Percentiles rank a stretch among this genome's conserved stretches.
Conservation (phyloP, 2,797 vertebrate genomes). For the Adrianichthys oophorus region DNA sequence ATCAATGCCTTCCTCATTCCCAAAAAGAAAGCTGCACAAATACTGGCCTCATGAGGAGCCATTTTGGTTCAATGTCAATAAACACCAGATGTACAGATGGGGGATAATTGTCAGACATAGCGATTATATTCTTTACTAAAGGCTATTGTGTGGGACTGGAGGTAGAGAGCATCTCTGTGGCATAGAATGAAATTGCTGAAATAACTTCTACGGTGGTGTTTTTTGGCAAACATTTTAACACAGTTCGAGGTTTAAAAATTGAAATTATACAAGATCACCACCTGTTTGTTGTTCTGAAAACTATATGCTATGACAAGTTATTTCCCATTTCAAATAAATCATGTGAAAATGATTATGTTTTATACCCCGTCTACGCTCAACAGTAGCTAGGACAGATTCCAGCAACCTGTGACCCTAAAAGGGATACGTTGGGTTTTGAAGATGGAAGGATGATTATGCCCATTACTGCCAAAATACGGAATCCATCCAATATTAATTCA, state of each 20-base stretch:
- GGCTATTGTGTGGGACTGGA: slow-evolving; percentile 35
- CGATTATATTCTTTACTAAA: slow-evolving; percentile 66
- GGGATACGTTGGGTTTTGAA: no score
- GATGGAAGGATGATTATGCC: no score
- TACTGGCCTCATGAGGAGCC: slow-evolving; percentile 52
- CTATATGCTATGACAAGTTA: no score
- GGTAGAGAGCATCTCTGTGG: slow-evolving; percentile 30
- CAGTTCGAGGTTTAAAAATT: slow-evolving; percentile 16
- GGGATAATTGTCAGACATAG: slow-evolving; percentile 70
- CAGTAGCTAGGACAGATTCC: no score
- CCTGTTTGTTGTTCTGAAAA: no score
- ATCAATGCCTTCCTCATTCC: slow-evolving; percentile 59
- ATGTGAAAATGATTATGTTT: no score
- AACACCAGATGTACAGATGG: slow-evolving; percentile 71
- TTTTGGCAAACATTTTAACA: slow-evolving; percentile 52
- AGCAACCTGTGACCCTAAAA: no score
- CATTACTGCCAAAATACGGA: no score
- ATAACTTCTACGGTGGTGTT: slow-evolving; percentile 42
- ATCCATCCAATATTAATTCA: no score
- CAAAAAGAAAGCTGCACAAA: slow-evolving; percentile 55
- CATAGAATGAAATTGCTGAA: slow-evolving; percentile 42
- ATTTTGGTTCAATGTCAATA: slow-evolving; percentile 66
- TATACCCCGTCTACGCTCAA: no score
- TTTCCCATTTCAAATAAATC: no score
- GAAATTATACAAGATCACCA: no score